These are phyloP conservation scores for Ceratothoa steindachneri DNA, from an alignment of 2,888 invertebrate species.

Conservation along the genomic window DNA sequence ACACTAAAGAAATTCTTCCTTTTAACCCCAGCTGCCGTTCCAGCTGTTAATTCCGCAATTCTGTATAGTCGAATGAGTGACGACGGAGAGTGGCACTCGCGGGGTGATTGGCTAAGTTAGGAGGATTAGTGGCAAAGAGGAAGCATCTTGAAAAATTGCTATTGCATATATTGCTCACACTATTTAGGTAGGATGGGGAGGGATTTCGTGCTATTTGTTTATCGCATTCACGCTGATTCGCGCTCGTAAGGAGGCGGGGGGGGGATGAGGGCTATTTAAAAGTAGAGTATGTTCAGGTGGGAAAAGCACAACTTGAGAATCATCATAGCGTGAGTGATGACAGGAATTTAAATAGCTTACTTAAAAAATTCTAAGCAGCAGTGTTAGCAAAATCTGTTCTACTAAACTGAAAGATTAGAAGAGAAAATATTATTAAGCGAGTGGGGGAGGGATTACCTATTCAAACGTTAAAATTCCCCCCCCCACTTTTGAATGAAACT, in stretches of 20 bases:
- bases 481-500: too few relatives aligned
- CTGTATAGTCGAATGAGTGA: neutral
- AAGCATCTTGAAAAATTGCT: neutral
- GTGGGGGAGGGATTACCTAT: too few relatives aligned
- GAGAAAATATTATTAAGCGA: too few relatives aligned
- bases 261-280: neutral
- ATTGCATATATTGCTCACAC: too few relatives aligned
- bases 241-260: neutral
- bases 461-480: too few relatives aligned
- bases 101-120: neutral
- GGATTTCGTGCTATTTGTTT: neutral
- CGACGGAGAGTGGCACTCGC: neutral
- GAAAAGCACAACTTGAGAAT: neutral
- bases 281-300: neutral
- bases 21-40: neutral
- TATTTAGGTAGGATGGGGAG: neutral
- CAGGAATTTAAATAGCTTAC: too few relatives aligned
- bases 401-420: too few relatives aligned
- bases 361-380: too few relatives aligned
- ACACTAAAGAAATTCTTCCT: neutral
- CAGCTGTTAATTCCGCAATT: slow-evolving; percentile 5
- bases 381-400: too few relatives aligned
- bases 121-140: neutral
- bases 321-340: neutral
- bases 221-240: neutral